Conservation (phyloP, 35 echinoderm and acorn worm genomes). For the Ophioderma brevispina region DNA sequence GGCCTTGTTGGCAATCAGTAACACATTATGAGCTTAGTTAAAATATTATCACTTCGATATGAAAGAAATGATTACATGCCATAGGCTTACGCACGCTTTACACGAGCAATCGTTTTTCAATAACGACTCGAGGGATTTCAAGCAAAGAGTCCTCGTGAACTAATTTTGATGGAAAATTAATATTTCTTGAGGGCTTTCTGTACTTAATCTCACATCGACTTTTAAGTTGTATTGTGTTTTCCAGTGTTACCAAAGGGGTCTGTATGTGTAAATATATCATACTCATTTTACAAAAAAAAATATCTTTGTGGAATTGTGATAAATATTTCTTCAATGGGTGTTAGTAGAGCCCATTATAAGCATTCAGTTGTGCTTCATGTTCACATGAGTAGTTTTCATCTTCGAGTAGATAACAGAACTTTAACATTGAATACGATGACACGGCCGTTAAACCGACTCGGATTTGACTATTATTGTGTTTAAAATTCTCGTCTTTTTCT, state of each 20-base stretch:
- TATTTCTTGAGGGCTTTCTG: neutral
- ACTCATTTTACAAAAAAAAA: no score
- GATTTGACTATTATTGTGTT: no score
- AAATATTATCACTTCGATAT: slow-evolving; percentile 4
- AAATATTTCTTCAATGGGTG: no score
- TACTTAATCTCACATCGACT: neutral
- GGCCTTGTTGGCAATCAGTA: neutral
- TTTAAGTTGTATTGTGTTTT: neutral
- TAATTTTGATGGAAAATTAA: neutral
- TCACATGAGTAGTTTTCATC: no score
- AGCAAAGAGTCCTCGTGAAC: neutral
- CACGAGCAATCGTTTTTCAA: slow-evolving; percentile 13
- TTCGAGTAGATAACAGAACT: no score
- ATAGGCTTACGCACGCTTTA: neutral
- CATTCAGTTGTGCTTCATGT: no score
- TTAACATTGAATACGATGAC: no score
- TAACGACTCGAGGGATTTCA: neutral
- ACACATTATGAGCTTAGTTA: slow-evolving; percentile 15
- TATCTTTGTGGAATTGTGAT: no score
- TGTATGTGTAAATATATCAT: neutral
- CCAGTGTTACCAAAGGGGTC: neutral
- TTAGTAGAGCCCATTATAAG: no score
- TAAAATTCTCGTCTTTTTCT: no score
- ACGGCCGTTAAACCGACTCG: no score
- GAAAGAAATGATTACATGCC: slow-evolving; percentile 1